Evolutionary conservation across 53 echinoderm and acorn worm species (phyloP), one percentile per base, ranked within the genome.

Genomic region (Zoroaster sp.): DNA sequence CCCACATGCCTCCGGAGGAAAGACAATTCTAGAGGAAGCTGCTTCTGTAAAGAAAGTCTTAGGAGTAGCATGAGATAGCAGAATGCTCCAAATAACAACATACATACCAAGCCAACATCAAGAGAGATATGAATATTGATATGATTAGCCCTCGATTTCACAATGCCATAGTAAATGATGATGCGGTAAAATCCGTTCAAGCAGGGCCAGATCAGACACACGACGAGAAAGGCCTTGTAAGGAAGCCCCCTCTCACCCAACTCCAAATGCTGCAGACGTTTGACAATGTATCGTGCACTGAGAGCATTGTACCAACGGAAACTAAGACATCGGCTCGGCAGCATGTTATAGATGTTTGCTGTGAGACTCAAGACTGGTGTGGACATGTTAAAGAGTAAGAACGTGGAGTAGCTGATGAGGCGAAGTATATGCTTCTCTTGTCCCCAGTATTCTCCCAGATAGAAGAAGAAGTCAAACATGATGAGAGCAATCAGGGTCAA

Each of bases 391-490:
- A 91, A 76, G 77, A 88, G 42, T 12, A 93, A 87, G 75, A 89
- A 95, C 2, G 92, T 70, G 52, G 92, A 91, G 78, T 93, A 95
- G 35, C 92, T 90, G 71, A 93, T 82, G 14, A 89, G 87, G 34
- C 88, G 92, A 12, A 93, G 39, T 23, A 93, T 81, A 52, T 82
- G 68, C 52, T 86, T 44, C 40, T 87, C 46, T 36, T 73, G 45
- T 1, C 95, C 95, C 89, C 93, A 95, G 90, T 87, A 93, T 43
- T 70, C 35, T 14, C 28, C 33, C 18, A 91, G 71, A 49, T 87
- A 89, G 40, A 40, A 39, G 32, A 40, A 35, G 42, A 91, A 71
- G 45, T 95, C 95, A 87, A 78, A 88, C 17, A 91, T 42, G 40
- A 91, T 74, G 40, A 92, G 83, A 46, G 74, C 46, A 74, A 95